Conservation (phyloP, 2,797 vertebrate species). For the Danio albolineatus region DNA sequence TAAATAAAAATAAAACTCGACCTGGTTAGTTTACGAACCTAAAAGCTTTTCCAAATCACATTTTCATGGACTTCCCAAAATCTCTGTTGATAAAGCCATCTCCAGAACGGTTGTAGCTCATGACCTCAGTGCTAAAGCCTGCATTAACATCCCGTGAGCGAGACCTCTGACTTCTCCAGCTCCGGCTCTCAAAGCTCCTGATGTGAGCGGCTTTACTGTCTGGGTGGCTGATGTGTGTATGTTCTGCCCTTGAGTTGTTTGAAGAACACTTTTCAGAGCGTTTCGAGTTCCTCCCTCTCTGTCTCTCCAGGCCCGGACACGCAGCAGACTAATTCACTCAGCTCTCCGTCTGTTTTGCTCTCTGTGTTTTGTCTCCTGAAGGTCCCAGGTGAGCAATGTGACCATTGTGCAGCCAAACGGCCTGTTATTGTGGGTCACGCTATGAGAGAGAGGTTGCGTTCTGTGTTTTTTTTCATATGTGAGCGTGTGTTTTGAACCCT, state of each 20-base stretch:
- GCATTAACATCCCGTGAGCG: conserved; percentile 60
- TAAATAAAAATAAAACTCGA: neutral
- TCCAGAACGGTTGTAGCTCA: conserved; percentile 43
- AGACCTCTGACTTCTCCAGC: conserved; percentile 34
- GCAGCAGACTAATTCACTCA: conserved; percentile 53
- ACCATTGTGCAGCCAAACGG: conserved; percentile 50
- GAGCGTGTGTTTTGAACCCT: conserved; percentile 13
- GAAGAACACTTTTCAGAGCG: conserved; percentile 48
- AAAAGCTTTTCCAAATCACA: neutral
- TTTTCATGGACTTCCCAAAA: conserved; percentile 9
- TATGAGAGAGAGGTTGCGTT: conserved; percentile 20
- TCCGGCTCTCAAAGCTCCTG: conserved; percentile 24
- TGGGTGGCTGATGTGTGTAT: conserved; percentile 56
- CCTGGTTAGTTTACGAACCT: neutral
- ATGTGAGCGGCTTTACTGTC: conserved; percentile 43
- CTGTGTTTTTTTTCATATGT: neutral
- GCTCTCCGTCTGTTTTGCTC: conserved; percentile 39
- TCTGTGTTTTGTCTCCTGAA: conserved; percentile 32
- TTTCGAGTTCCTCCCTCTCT: conserved; percentile 53
- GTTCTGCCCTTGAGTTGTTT: conserved; percentile 57
- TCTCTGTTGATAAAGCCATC: conserved; percentile 16
- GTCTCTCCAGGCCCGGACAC: conserved; percentile 59
- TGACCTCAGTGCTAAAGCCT: conserved; percentile 34
- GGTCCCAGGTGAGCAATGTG: conserved; percentile 51
- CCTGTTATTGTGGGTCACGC: conserved; percentile 46